Conservation (phyloP, 2,888 invertebrate species). For the Lordiphosa andalusiaca region DNA sequence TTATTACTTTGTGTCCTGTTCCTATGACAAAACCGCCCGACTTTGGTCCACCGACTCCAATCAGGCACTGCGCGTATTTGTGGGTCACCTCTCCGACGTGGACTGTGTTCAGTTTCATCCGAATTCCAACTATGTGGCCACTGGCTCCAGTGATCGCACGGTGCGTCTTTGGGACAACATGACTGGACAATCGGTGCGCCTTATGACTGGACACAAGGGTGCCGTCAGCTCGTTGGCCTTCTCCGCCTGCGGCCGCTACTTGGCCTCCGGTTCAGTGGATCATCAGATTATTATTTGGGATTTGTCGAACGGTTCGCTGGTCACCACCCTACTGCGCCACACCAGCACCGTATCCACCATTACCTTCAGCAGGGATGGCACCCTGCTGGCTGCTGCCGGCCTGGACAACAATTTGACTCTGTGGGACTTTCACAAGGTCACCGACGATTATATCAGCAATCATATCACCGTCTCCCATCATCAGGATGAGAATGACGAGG, state of each 20-base stretch:
- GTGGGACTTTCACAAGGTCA: conserved; percentile 94
- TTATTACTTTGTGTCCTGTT: conserved; percentile 96
- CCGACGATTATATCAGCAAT: conserved; percentile 92
- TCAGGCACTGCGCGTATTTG: conserved; percentile 94
- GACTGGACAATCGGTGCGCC: conserved; percentile 93
- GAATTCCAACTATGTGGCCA: conserved; percentile 98
- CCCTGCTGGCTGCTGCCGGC: conserved; percentile 90
- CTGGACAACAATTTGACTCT: conserved; percentile 93
- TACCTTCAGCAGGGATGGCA: conserved; percentile 95
- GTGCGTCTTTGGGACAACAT: conserved; percentile 97
- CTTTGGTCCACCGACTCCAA: conserved; percentile 99
- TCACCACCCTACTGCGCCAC: conserved; percentile 89
- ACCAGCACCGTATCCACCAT: conserved; percentile 90
- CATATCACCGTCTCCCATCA: conserved; percentile 87
- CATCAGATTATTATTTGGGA: conserved; percentile 93
- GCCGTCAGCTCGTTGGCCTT: conserved; percentile 90
- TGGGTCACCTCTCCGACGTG: conserved; percentile 96
- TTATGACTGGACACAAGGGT: conserved; percentile 97
- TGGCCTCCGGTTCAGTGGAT: conserved; percentile 91
- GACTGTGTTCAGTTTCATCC: conserved; percentile 98
- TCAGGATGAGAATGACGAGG: conserved; percentile 87
- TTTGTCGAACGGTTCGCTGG: conserved; percentile 91
- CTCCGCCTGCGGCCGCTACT: conserved; percentile 93
- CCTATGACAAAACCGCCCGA: conserved; percentile 95
- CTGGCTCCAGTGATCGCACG: conserved; percentile 96